Conservation (phyloP, 2,797 vertebrate species). For the Microctenopoma steveboyesi region DNA sequence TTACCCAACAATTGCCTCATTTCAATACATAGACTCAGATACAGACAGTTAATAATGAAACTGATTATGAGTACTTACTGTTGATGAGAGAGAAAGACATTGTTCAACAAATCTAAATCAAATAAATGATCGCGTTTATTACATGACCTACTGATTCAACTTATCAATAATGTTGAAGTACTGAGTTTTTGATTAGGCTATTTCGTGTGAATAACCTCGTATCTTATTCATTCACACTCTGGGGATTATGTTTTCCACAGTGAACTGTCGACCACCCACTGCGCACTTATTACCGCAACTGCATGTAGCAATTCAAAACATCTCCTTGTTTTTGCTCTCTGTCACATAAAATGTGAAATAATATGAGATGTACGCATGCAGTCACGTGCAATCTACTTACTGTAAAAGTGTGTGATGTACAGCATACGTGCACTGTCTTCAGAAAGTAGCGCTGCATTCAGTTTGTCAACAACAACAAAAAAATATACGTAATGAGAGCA, state of each 20-base stretch:
- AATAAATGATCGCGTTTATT: slow-evolving; percentile 10
- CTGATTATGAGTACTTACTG: neutral
- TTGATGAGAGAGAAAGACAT: neutral
- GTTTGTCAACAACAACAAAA: no score
- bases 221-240: neutral
- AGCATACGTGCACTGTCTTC: no score
- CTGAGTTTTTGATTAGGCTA: neutral
- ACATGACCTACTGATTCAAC: neutral
- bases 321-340: neutral
- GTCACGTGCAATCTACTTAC: neutral
- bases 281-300: neutral
- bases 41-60: slow-evolving; percentile 22
- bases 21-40: slow-evolving; percentile 6
- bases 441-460: no score
- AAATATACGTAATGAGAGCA: no score
- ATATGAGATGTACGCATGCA: neutral
- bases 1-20: slow-evolving; percentile 39
- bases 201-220: neutral
- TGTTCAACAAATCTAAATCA: neutral
- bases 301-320: neutral
- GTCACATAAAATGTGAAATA: neutral
- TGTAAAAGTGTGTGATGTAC: neutral
- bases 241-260: neutral
- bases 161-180: neutral
- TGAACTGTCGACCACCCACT: neutral